Evolutionary conservation across 2,888 invertebrate species (phyloP), one percentile per base, ranked within the genome.

Genomic region (Thecophora atra): DNA sequence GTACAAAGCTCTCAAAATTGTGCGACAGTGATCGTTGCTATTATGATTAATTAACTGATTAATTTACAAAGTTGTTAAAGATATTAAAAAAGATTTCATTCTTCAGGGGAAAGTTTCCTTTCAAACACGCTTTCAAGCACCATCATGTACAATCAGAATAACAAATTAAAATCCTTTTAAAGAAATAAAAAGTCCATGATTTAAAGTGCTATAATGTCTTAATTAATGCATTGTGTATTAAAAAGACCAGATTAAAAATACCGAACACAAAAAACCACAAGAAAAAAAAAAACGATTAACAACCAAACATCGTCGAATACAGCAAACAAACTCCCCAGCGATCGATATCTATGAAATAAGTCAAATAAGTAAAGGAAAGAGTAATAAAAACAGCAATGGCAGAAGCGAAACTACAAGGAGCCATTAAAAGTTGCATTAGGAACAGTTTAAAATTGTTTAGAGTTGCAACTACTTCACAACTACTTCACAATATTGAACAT

Each of bases 401-500:
- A 42, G 21, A 30, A 66, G 63, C 24, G 26, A 58, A 8, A 58
- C 15, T n/a, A n/a, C 42, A 47, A 65, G 15, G 13, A 72, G 65
- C 60, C 67, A 30, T 58, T 37, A 24, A 66, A 71, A 58, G 60
- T 7, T 60, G 37, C 62, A 67, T 72, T 72, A 66, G 58, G 47
- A 62, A 24, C 21, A 54, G 64, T 26, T 64, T 66, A 63, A 37
- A 47, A 19, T 37, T 8, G 30, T 24, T 19, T 26, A 78, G 80
- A 78, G 79, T 77, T 56, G 75, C 75, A 71, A n/a, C n/a, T n/a
- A n/a, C n/a, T n/a, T n/a, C n/a, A n/a, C 24, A 11, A 54, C 24
- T 21, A n/a, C 5, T 24, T 21, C 19, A 24, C 54, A 54, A 54
- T n/a, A 54, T 8, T 21, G 7, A 52, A 19, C 6, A 3, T 3